Evolutionary conservation across 2,113 vertebrate species (phyloP).

Genomic region (Dromaius novaehollandiae): DNA sequence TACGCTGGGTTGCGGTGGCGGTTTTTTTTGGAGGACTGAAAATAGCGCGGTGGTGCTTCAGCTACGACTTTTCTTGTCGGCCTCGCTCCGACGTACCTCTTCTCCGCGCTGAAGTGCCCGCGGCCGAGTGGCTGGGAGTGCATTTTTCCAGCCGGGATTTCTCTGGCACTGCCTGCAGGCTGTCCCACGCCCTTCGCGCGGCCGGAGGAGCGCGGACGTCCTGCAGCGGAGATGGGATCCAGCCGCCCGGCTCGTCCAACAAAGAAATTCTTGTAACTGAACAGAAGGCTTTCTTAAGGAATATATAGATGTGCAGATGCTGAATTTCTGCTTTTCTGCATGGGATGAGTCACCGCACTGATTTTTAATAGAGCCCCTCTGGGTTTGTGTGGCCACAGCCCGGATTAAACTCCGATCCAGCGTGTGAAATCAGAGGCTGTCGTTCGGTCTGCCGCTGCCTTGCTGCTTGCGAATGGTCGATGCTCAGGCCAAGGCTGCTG

Average conservation of each 20-base stretch:
- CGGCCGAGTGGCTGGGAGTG: background rate
- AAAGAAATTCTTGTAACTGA: constrained; percentile 38
- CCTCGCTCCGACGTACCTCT: too few species aligned
- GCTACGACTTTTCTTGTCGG: too few species aligned
- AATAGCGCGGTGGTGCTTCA: background rate
- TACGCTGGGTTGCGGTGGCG: background rate
- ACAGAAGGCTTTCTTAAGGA: constrained; percentile 35
- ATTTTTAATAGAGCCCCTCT: constrained; percentile 31
- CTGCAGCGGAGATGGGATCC: background rate
- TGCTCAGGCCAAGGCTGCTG: background rate
- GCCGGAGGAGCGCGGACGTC: background rate
- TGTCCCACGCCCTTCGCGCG: background rate
- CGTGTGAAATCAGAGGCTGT: background rate
- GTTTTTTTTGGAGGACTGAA: background rate
- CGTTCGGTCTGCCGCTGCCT: background rate
- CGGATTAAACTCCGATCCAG: background rate
- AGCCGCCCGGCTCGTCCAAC: background rate
- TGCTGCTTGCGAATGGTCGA: background rate
- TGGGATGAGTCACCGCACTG: constrained; percentile 15
- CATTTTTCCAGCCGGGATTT: background rate
- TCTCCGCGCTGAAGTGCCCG: background rate
- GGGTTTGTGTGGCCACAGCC: constrained; percentile 21
- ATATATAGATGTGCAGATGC: background rate
- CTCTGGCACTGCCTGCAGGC: background rate
- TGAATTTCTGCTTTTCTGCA: constrained; percentile 3